Base-by-base conservation (phyloP, 1,140 invertebrate species). In the Arctopsyche grandis region DNA sequence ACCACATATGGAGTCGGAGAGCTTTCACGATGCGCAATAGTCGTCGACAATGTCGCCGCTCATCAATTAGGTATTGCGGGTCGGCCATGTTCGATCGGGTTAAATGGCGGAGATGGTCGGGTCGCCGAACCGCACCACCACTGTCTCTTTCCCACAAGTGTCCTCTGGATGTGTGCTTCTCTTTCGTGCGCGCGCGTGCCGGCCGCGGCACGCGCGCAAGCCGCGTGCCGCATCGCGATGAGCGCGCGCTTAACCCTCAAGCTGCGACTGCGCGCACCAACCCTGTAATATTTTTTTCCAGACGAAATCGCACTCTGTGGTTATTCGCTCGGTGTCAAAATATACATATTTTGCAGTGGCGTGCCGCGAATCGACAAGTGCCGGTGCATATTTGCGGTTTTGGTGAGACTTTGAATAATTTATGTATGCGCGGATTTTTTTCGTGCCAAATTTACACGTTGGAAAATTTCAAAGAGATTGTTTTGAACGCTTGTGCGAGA, bases 61-160 rank as follows among this genome's bases (percentile, higher is more conserved):
- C n/a, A n/a, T n/a, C 63, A 66, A 66, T 66, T 66, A 66, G 29
- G 1, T 38, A 38, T 38, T 21, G 16, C 21, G 24, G 22, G 22
- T 66, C 63, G 63, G 63, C 63, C 63, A 66, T 66, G 63, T 66
- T 66, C 9, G 16, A 9, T 29, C 22, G 9, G 24, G 63, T 66
- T 29, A 66, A 66, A 66, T 66, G 63, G 63, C 63, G 63, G 63
- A 52, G 12, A 16, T 22, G 24, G 5, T 24, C 21, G 63, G 63
- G 63, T 66, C 63, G 63, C 63, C 63, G 63, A 66, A 66, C 63
- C 24, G 19, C 24, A 12, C 5, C 3, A 66, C 14, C 12, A 12
- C 24, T 22, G 24, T 66, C 58, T 60, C 58, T 4, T 3, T 60
- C 21, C 10, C 3, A 16, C 9, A 21, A 5, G 5, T 5, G 21